Evolutionary conservation across 2,888 invertebrate species (phyloP), one percentile per base, ranked within the genome.

Genomic region (Aphrophora alni): DNA sequence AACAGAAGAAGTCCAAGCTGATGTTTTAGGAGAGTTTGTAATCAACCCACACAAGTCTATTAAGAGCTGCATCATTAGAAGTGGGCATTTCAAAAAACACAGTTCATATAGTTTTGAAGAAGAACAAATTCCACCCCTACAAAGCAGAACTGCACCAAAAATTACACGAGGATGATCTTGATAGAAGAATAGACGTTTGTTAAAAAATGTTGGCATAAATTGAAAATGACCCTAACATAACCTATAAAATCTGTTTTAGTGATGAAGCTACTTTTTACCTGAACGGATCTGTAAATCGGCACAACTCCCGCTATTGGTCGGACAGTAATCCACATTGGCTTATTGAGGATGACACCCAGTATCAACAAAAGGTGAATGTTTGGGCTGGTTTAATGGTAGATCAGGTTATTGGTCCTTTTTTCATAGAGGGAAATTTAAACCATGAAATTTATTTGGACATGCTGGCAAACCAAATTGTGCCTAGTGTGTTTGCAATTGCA

Each of bases 171-270:
- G 71, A 71, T 71, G 71, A 71, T 24, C 71, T 17, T n/a, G 24
- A 71, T 71, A 71, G 71, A 24, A 25, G 71, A 71, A 17, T 71
- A 17, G 71, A 71, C 10, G 8, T 21, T 71, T 71, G 71, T 27
- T 10, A 71, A 71, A 21, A 71, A 71, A 71, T 71, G 71, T 17
- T 71, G 26, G 8, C 8, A 25, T 2, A 71, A 71, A 71, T 71
- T 71, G 71, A 71, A 24, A 71, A 71, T 24, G 17, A 71, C 17
- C 71, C 71, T 27, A 27, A 24, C 21, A 26, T 71, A 24, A 71
- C 71, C 27, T 71, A 26, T 71, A 71, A 71, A 24, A 17, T 71
- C 27, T 71, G 71, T 71, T 71, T 71, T 71, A 71, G 71, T 71
- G 71, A 71, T 21, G 24, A 71, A 71, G 71, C 24, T 10, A 71